These are phyloP conservation scores for Dascyllus trimaculatus DNA, from an alignment of 2,113 vertebrate genomes.

Conservation along the genomic window DNA sequence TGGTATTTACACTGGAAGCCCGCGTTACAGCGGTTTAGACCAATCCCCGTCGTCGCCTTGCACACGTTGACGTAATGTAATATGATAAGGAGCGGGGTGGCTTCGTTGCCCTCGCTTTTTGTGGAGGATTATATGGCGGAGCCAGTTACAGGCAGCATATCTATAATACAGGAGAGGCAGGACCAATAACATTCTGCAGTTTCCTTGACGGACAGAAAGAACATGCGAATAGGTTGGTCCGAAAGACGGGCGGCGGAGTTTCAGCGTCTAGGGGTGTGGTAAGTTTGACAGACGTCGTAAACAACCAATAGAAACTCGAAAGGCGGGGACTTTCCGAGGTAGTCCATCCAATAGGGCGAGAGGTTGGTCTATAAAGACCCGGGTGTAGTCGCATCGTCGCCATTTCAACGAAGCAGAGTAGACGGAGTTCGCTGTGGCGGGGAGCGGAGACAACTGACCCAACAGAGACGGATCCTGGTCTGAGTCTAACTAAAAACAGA, in stretches of 20 bases:
- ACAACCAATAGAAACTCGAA: constrained; percentile 50
- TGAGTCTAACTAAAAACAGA: constrained; percentile 74
- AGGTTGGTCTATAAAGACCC: constrained; percentile 78
- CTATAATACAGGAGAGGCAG: not conserved
- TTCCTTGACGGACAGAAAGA: constrained; percentile 53
- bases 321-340: constrained; percentile 55
- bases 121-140: constrained; percentile 17
- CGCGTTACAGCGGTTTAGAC: constrained; percentile 69
- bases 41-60: constrained; percentile 67
- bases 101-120: constrained; percentile 1
- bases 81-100: constrained; percentile 37
- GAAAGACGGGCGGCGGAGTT: not conserved
- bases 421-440: constrained; percentile 25
- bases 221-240: constrained; percentile 56
- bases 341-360: constrained; percentile 73
- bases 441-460: constrained; percentile 59
- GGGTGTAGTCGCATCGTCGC: constrained; percentile 80
- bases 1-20: constrained; percentile 59
- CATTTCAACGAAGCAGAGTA: constrained; percentile 84
- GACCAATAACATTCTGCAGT: constrained; percentile 52
- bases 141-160: constrained; percentile 32
- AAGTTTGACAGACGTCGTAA: constrained; percentile 44
- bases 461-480: constrained; percentile 74
- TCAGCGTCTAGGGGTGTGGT: constrained; percentile 46
- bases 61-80: constrained; percentile 79